Percentiles rank a stretch among this genome's conserved stretches.
These are phyloP conservation scores for Aplysina aerophoba DNA, from an alignment of 37 sponge, comb jelly and placozoan genomes.

Conservation along the genomic window DNA sequence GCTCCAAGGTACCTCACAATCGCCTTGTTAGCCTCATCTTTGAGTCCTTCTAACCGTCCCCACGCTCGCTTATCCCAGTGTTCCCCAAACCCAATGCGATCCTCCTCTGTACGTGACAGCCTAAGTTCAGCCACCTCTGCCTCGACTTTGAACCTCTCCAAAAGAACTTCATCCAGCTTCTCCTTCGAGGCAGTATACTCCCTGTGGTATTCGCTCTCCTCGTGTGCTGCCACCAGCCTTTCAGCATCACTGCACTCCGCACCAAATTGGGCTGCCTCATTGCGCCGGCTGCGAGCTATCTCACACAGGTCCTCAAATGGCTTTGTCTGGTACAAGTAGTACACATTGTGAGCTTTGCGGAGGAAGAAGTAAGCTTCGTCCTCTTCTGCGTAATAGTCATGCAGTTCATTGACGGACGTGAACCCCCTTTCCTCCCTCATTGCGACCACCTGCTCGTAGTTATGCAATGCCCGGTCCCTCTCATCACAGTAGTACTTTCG, in stretches of 20 bases:
- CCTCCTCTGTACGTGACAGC: constrained; percentile 37
- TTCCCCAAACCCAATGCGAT: constrained; percentile 8
- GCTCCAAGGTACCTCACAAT: constrained; percentile 38
- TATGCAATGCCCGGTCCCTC: neutral
- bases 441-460: constrained; percentile 32
- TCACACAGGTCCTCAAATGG: constrained; percentile 59
- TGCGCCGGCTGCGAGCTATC: constrained; percentile 24
- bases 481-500: constrained; percentile 32
- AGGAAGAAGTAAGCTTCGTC: constrained; percentile 41
- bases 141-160: constrained; percentile 23
- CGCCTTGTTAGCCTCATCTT: constrained; percentile 38
- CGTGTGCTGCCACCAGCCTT: constrained; percentile 26
- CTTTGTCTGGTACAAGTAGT: constrained; percentile 38
- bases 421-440: constrained; percentile 6
- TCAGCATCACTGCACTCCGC: constrained; percentile 7
- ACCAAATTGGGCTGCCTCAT: constrained; percentile 25
- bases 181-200: constrained; percentile 39
- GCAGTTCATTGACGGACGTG: constrained; percentile 35
- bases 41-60: constrained; percentile 17
- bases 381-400: constrained; percentile 49
- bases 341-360: constrained; percentile 18
- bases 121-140: constrained; percentile 48
- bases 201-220: constrained; percentile 42
- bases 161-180: constrained; percentile 6
- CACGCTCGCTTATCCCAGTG: constrained; percentile 37